Base-by-base conservation (phyloP, 2,888 invertebrate species). In the Ephialtes manifestator region DNA sequence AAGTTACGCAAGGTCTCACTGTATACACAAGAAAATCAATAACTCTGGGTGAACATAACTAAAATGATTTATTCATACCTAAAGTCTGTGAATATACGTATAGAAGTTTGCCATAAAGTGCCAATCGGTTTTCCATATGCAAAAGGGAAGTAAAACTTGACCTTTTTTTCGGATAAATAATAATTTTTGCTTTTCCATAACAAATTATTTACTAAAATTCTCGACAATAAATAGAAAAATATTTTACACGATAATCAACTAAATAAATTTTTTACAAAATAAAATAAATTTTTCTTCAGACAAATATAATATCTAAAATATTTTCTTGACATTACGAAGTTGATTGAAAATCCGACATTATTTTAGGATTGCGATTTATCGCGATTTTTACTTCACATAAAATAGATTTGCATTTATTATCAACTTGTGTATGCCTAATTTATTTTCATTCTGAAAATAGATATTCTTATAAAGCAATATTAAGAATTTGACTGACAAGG, bases 121-220 rank as follows among this genome's bases (percentile, higher is more conserved):
- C 11, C 55, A 28, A 58, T 58, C 55, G 28, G 55, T 58, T 58
- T 58, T 58, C 28, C 55, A 58, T 58, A 58, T 58, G 55, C 55
- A 58, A 24, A 2, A 58, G 55, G 13, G 24, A 58, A 24, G 28
- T 58, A 58, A 58, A 58, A 58, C 55, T 58, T 58, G 24, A 24
- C 24, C n/a, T n/a, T 4, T 28, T 28, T 58, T 58, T 13, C 3
- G 4, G 20, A 58, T 58, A 10, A 2, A 58, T 10, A 58, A 13
- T 10, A 2, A 3, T 28, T 58, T 58, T 58, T 28, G 24, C 5
- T 24, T 58, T 58, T 2, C 24, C 10, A 11, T 24, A 24, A 20
- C 4, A 55, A 20, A 55, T 10, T 24, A 20, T 58, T 53, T 3
- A 20, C 53, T 53, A 24, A 10, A 53, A 20, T 53, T 24, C 20